Base-by-base conservation (phyloP, 2,888 invertebrate genomes). In the Apodemia hepburni region DNA sequence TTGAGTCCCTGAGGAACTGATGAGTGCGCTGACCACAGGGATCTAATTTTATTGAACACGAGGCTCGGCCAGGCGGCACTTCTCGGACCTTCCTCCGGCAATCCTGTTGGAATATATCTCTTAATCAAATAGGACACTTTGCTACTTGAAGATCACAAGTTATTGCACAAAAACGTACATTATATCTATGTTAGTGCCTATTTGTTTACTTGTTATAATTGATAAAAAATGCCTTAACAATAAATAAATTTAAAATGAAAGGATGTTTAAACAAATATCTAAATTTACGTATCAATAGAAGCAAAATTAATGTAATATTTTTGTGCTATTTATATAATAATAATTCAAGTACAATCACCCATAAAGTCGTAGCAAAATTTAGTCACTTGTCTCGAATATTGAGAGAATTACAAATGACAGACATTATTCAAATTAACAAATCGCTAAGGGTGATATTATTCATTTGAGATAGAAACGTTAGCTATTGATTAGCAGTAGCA, bases 11-110 rank as follows among this genome's bases (percentile, higher is more conserved):
- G 95, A 66, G 95, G 93, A 70, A 95, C 94, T 68, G 94, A 94
- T 61, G 95, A 93, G 79, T 95, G 95, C 70, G 95, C 94, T 72
- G 94, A 96, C 97, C 97, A 97, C 68, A 97, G 92, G 58, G 97
- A 97, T 79, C 96, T 95, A 86, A 97, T 97, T 93, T 97, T 97
- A 80, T 96, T 96, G 84, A 97, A 94, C 77, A 97, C 96, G 80
- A 96, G 88, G 73, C 95, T 95, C 67, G 95, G 95, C 96, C 96
- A 96, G 73, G 92, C 90, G 18, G 90, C 90, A 70, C 79, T 87
- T 69, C 90, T 73, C 6, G 90, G 87, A 51, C 90, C 90, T 78
- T 91, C 90, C 66, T 91, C 90, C 69, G 90, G 91, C 64, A 91
- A 72, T 69, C 90, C 90, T 91, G 91, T 82, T 74, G 75, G 71